Evolutionary conservation across 1,140 invertebrate genomes (phyloP).

Genomic region (Caenorhabditis tropicalis): DNA sequence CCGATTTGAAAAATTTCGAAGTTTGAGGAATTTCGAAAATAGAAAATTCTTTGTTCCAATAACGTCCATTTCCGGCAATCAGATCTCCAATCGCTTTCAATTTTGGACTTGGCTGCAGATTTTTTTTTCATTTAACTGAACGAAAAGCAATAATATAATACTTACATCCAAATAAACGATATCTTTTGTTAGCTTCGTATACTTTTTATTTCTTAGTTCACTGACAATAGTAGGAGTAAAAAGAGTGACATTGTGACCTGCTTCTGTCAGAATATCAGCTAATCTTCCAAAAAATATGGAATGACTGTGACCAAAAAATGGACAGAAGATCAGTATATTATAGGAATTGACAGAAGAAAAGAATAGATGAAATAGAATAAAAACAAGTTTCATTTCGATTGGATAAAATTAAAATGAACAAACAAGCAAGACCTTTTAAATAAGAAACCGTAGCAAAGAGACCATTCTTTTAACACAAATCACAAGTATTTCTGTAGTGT

Average conservation of each 20-base stretch:
- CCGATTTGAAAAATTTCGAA: neutral
- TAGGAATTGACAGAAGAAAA: neutral
- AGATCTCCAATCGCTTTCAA: neutral
- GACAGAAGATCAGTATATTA: neutral
- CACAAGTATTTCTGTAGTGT: neutral
- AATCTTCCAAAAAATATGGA: neutral
- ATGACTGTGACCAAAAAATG: neutral
- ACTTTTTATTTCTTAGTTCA: neutral
- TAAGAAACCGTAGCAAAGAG: neutral
- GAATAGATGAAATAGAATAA: neutral
- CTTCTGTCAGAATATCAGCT: neutral
- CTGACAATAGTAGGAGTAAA: neutral
- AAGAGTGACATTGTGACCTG: neutral
- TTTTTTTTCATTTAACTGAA: neutral
- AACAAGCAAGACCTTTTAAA: neutral
- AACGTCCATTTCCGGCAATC: neutral
- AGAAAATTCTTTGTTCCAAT: neutral
- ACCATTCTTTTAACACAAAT: neutral
- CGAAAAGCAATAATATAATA: neutral
- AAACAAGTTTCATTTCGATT: neutral
- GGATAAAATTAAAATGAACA: neutral
- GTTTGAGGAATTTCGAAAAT: neutral
- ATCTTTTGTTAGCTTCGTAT: neutral
- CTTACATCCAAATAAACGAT: neutral
- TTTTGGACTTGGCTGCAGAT: neutral